Evolutionary conservation across 92 coral and sea anemone species (phyloP), one percentile per base, ranked within the genome.

Genomic region (Zoanthus sociatus): DNA sequence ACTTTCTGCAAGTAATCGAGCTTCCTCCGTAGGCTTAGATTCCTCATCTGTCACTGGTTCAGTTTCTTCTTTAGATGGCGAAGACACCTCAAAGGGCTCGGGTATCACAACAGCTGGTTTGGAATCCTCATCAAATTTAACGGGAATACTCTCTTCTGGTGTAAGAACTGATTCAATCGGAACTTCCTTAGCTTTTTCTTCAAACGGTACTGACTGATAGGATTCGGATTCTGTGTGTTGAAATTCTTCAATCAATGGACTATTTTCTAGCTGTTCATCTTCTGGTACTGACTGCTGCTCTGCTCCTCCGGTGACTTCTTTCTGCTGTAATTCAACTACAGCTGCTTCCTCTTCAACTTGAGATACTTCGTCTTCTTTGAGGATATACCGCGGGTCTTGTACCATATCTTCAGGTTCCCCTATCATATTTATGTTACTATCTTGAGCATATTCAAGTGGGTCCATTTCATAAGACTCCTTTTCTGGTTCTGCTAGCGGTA

Each of bases 51-150:
- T 60, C 15, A 12, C 51, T 8, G 16, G 85, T 10, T 45, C 61
- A 81, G 85, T 74, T 14, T 64, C 85, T 33, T 31, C 54, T 81
- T 66, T 46, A 6, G 76, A 74, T 11, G 75, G 14, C 12, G 85
- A 64, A 11, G 85, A 71, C 45, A 66, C 45, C 20, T 81, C 85
- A 32, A 81, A 61, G 21, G 73, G 71, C 56, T 79, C 84, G 4
- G 85, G 75, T 81, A 81, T 46, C 44, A 66, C 85, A 17, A 79
- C 84, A 44, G 75, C 75, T 26, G 85, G 85, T 47, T 50, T 81
- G 46, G 85, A 81, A 14, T 66, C 75, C 20, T 64, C 85, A n/a
- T 81, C 75, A 81, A 63, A 64, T 67, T 81, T 75, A 42, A 66
- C 46, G 45, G 85, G 75, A 63, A 47, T 30, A 47, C 75, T 81